These are phyloP conservation scores for Pachyramphus minor DNA, from an alignment of 2,113 vertebrate species.

Conservation along the genomic window DNA sequence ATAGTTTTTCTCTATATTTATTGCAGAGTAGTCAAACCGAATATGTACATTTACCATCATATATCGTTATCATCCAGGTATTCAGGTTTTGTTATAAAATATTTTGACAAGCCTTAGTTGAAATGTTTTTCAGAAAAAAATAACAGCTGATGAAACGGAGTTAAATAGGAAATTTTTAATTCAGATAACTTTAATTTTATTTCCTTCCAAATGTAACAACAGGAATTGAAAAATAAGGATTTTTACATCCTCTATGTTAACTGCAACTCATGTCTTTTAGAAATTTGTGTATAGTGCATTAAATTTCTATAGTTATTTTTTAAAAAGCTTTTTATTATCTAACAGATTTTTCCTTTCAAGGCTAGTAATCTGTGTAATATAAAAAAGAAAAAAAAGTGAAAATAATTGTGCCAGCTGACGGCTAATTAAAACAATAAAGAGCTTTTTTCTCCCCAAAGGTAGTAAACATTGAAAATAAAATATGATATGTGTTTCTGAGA, in stretches of 20 bases:
- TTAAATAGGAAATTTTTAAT: background rate
- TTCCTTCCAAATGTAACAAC: background rate
- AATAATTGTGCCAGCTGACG: background rate
- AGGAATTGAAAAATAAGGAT: background rate
- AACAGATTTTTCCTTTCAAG: background rate
- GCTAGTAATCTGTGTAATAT: background rate
- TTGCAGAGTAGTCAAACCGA: background rate
- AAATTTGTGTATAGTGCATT: background rate
- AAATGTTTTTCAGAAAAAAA: background rate
- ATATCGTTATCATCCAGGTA: background rate
- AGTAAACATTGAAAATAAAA: background rate
- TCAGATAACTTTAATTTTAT: background rate
- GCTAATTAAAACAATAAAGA: background rate
- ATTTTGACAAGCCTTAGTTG: background rate
- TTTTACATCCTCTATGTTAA: background rate
- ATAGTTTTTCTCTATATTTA: background rate
- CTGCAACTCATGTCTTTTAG: background rate
- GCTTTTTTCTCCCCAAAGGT: fast-evolving
- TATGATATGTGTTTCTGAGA: background rate
- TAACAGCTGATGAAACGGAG: background rate
- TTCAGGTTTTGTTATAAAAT: background rate
- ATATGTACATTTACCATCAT: background rate
- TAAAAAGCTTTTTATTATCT: background rate
- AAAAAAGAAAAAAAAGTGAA: background rate
- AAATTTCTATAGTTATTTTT: background rate